Percentiles rank a stretch among this genome's conserved stretches.
Conservation (phyloP, 1,140 invertebrate genomes). For the Cyphomyrmex costatus region DNA sequence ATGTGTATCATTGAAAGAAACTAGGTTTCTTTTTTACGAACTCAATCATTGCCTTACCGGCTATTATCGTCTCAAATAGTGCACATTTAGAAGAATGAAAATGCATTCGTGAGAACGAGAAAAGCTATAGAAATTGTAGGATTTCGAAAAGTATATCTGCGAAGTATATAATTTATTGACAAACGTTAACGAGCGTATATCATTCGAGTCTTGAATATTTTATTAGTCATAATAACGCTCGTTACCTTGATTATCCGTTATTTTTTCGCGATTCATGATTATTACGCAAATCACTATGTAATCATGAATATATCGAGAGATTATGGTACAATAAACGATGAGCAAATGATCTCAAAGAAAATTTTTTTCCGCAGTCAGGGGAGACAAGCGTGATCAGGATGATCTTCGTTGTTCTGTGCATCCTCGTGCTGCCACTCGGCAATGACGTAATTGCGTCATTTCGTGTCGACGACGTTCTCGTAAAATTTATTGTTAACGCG, state of each 20-base stretch:
- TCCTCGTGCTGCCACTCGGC: neutral
- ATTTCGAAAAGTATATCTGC: neutral
- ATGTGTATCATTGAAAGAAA: neutral
- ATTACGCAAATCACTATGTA: conserved; percentile 20
- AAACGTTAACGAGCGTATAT: neutral
- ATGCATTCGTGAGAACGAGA: conserved; percentile 13
- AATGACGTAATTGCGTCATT: neutral
- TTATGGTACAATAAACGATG: neutral
- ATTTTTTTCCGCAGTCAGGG: neutral
- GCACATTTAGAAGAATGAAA: neutral
- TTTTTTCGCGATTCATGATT: neutral
- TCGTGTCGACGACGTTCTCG: conserved; percentile 34
- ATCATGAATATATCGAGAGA: neutral
- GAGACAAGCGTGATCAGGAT: neutral
- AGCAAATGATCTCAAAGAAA: neutral
- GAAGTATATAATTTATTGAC: conserved; percentile 31
- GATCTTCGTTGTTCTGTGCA: neutral
- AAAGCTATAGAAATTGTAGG: neutral
- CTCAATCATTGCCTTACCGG: neutral
- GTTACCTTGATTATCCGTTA: conserved; percentile 3
- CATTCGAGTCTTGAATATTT: conserved; percentile 8
- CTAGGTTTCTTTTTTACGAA: neutral
- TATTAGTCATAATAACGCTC: neutral
- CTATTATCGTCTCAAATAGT: conserved; percentile 19
- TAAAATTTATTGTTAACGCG: conserved; percentile 66